Percentiles rank a stretch among this genome's conserved stretches.
Conservation (phyloP, 2,888 invertebrate species). For the Marronus borbonicus region DNA sequence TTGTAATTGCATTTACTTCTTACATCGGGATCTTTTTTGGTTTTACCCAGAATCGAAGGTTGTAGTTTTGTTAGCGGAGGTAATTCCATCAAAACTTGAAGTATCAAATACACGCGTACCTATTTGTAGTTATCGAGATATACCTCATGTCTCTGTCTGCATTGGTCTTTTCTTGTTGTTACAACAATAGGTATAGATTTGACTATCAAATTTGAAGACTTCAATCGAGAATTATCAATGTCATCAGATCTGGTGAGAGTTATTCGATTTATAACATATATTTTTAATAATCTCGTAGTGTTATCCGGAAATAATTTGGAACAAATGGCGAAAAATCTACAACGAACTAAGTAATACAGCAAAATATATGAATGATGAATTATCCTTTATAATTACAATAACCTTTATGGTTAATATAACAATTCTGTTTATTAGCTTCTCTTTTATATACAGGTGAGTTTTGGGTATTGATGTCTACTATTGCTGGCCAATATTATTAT, state of each 20-base stretch:
- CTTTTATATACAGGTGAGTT: neutral
- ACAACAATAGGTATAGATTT: neutral
- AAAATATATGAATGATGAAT: neutral
- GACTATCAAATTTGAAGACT: constrained; percentile 1
- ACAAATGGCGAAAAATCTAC: neutral
- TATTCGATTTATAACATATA: neutral
- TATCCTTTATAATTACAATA: constrained; percentile 1
- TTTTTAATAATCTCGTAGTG: neutral
- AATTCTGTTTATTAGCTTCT: neutral
- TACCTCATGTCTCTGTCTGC: neutral
- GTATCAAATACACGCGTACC: neutral
- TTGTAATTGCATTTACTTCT: neutral
- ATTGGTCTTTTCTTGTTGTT: constrained; percentile 1
- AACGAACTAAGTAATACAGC: neutral
- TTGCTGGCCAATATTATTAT: too few species aligned
- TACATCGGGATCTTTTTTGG: constrained; percentile 18
- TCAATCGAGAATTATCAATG: neutral
- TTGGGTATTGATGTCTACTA: too few species aligned
- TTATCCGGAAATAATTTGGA: neutral
- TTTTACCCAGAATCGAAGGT: constrained; percentile 12
- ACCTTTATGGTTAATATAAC: neutral
- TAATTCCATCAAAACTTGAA: neutral
- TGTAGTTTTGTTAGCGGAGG: neutral
- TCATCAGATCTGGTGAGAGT: neutral
- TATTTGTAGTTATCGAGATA: neutral